These are phyloP conservation scores for Sebastes schlegelii DNA, from an alignment of 2,113 vertebrate genomes.

Conservation along the genomic window DNA sequence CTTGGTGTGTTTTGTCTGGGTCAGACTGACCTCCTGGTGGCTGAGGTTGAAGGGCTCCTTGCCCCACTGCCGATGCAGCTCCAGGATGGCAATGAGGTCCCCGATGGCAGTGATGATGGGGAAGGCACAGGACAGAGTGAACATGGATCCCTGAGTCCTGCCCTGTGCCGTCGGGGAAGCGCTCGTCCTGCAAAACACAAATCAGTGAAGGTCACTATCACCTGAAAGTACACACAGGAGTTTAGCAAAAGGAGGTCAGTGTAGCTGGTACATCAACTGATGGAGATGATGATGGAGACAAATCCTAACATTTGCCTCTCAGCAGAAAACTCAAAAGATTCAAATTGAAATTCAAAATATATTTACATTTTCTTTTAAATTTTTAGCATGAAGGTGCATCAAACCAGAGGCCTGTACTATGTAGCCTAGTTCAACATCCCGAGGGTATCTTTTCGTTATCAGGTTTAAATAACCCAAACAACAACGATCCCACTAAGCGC, in stretches of 20 bases:
- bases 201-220: neutral
- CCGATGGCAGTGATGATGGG: constrained; percentile 97
- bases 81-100: constrained; percentile 95
- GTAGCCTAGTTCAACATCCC: no score
- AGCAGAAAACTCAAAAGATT: neutral
- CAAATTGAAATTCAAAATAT: neutral
- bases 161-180: constrained; percentile 96
- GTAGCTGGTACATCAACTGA: neutral
- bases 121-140: constrained; percentile 97
- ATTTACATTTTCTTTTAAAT: neutral
- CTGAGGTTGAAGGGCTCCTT: constrained; percentile 94
- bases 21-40: constrained; percentile 93
- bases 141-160: constrained; percentile 94
- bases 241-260: constrained; percentile 2
- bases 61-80: constrained; percentile 95
- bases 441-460: no score
- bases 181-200: constrained; percentile 88
- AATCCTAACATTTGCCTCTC: neutral
- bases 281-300: neutral
- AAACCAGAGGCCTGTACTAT: no score
- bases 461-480: no score
- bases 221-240: neutral
- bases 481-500: no score
- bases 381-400: neutral
- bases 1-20: constrained; percentile 54